These are phyloP conservation scores for Pollicipes pollicipes DNA, from an alignment of 1,140 invertebrate species.

Conservation along the genomic window DNA sequence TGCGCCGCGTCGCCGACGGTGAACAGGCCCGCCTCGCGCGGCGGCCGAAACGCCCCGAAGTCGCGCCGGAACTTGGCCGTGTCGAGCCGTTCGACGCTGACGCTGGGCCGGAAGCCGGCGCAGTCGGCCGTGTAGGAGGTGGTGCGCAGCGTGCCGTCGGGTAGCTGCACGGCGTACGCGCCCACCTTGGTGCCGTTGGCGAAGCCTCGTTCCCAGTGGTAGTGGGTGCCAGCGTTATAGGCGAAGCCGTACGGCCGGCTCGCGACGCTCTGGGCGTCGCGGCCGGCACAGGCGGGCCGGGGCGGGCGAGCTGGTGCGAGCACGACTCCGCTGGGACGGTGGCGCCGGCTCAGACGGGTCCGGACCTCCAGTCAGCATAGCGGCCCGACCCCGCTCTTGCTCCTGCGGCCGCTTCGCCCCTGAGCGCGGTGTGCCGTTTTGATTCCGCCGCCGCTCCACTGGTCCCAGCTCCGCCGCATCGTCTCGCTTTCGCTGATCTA, in stretches of 20 bases:
- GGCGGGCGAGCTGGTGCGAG: too few species aligned
- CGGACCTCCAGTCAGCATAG: too few species aligned
- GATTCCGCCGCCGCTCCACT: too few species aligned
- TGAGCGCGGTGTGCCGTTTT: too few species aligned
- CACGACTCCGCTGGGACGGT: too few species aligned
- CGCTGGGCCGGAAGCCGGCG: constrained; percentile 12
- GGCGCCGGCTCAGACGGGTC: too few species aligned
- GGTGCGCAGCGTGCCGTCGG: constrained; percentile 48
- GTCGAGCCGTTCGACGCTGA: constrained; percentile 12
- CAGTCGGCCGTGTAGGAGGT: constrained; percentile 54
- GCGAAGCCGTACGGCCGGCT: background rate
- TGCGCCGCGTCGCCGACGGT: background rate
- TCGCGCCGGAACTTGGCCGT: background rate
- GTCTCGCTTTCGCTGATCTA: too few species aligned
- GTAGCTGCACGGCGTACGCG: constrained; percentile 55
- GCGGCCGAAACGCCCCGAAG: background rate
- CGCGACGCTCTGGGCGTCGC: background rate
- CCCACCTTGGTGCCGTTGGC: constrained; percentile 25
- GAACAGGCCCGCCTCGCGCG: background rate
- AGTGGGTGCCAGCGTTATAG: constrained; percentile 12
- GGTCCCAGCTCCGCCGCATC: too few species aligned
- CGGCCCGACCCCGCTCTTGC: too few species aligned
- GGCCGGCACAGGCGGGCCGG: background rate
- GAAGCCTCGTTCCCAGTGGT: constrained; percentile 16
- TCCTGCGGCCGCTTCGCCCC: too few species aligned